phyloP scores from a whole-genome alignment of 2,113 vertebrate genomes.

The Jaculus jaculus region DNA sequence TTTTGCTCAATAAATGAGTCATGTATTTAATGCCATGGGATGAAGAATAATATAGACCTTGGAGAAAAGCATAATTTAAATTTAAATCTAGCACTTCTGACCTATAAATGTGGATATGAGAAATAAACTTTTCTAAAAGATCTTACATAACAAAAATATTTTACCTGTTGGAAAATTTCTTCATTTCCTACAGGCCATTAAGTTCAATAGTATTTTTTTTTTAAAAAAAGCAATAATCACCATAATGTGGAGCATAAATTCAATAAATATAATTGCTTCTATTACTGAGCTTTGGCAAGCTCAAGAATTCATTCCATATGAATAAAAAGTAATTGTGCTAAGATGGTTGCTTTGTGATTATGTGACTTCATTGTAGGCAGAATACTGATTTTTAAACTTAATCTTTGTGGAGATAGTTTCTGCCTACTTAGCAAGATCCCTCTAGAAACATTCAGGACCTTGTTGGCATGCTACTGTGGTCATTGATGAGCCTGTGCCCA shows the following conservation, averaged over 20 bases:
- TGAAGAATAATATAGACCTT: not conserved
- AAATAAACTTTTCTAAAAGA: not conserved
- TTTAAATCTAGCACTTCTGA: not conserved
- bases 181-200: not conserved
- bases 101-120: not conserved
- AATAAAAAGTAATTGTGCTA: not conserved
- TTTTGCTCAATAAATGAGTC: not conserved
- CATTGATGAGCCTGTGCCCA: not conserved
- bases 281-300: not conserved
- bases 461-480: not conserved
- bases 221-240: not conserved
- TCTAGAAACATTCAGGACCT: not conserved
- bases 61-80: not conserved
- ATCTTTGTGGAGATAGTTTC: not conserved
- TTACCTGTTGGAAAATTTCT: not conserved
- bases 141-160: not conserved
- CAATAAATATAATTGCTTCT: not conserved
- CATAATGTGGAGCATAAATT: not conserved
- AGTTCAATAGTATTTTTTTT: not conserved
- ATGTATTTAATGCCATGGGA: not conserved
- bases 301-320: not conserved
- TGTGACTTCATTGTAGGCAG: not conserved
- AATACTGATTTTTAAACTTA: not conserved
- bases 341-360: not conserved
- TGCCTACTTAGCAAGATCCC: not conserved